Evolutionary conservation across 2,888 invertebrate genomes (phyloP), one percentile per base, ranked within the genome.

Genomic region (Salticus scenicus): DNA sequence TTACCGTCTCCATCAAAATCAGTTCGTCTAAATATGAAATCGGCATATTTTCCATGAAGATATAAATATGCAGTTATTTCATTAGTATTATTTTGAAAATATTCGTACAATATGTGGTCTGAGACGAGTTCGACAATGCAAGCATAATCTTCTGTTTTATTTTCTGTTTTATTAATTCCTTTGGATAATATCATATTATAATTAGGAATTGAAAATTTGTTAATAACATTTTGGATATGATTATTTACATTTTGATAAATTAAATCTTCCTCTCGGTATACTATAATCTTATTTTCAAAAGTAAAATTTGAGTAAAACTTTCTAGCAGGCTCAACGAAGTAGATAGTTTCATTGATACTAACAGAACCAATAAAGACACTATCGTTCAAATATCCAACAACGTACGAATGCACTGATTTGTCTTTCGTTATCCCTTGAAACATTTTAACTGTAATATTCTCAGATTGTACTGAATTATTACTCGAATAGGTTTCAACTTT

Each of bases 1-100:
- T 79, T 64, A 0, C 89, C 90, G 70, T 90, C 90, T 0, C 89
- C 90, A 85, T 90, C 89, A 73, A 91, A 91, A 76, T 90, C 90
- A 4, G 90, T 90, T 17, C 88, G 86, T 20, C 90, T 89, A 76
- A 90, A 90, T 14, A 90, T 89, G 1, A 88, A 76, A 81, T 91
- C 89, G 12, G 90, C 89, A 78, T 90, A 89, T n/a, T 87, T 88
- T 0, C 90, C 88, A 2, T 89, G 87, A 70, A 89, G 89, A 8
- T 89, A 77, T 87, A 91, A 89, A 75, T 89, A 90, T 27, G 88
- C 81, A 30, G 73, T 51, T 1, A 83, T 37, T 5, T 31, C 37
- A 1, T 76, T 63, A 14, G 28, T 10, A 27, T 79, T 51, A 4
- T 69, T 70, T 12, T 72, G 69, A 28, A 89, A 85, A 20, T 88